Conservation (phyloP, 2,888 invertebrate species). For the Caenorhabditis panamensis region DNA sequence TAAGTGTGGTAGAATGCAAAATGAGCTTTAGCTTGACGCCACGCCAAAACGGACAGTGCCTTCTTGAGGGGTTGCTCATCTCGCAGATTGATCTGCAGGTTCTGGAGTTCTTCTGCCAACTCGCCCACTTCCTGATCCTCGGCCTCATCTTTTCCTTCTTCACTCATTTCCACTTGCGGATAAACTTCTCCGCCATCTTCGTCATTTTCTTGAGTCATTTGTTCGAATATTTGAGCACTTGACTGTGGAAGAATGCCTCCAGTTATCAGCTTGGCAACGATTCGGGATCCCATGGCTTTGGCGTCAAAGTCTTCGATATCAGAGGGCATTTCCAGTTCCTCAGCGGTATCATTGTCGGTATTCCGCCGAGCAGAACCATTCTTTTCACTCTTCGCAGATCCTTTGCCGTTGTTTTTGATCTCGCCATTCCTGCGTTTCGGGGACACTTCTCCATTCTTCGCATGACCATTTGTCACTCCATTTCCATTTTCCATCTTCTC, state of each 20-base stretch:
- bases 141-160: constrained; percentile 56
- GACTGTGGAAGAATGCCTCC: constrained; percentile 52
- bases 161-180: constrained; percentile 29
- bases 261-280: constrained; percentile 46
- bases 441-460: constrained; percentile 20
- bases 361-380: background rate
- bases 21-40: constrained; percentile 57
- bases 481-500: constrained; percentile 41
- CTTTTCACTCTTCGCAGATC: constrained; percentile 4
- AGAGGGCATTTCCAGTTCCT: constrained; percentile 23
- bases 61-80: constrained; percentile 39
- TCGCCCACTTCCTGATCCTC: constrained; percentile 61
- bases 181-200: constrained; percentile 5
- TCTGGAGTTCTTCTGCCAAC: constrained; percentile 58
- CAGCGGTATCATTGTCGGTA: background rate
- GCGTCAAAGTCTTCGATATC: constrained; percentile 55
- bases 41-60: constrained; percentile 37
- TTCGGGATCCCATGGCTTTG: constrained; percentile 42
- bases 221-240: constrained; percentile 53
- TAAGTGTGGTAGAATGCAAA: constrained; percentile 60
- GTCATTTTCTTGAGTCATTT: constrained; percentile 37
- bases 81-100: constrained; percentile 50
- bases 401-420: constrained; percentile 12
- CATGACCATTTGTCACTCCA: constrained; percentile 14
- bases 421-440: constrained; percentile 49